A percentile compares a stretch with the other conserved stretches of the same genome.
These are phyloP conservation scores for Drosophila testacea DNA, from an alignment of 2,888 invertebrate species.

Conservation along the genomic window DNA sequence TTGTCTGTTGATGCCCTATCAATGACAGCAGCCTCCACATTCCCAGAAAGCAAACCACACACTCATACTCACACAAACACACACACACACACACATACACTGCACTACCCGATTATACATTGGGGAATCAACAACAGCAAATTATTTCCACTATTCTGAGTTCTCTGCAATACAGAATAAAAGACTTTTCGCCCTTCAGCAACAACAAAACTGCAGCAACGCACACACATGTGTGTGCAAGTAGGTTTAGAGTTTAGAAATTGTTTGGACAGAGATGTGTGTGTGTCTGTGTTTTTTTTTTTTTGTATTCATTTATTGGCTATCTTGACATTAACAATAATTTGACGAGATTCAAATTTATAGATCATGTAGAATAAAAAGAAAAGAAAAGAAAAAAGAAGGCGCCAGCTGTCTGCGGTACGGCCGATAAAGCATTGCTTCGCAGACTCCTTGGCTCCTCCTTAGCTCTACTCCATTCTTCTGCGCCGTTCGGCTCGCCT, in stretches of 20 bases:
- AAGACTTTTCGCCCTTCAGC: constrained; percentile 29
- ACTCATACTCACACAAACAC: constrained; percentile 1
- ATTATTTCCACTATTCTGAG: constrained; percentile 56
- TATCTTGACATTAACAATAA: no score
- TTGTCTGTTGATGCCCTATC: constrained; percentile 53
- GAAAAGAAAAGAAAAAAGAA: no score
- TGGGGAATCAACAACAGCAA: constrained; percentile 51
- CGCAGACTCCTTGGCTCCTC: no score
- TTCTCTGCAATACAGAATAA: constrained; percentile 26
- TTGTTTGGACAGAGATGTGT: neutral
- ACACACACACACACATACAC: constrained; percentile 5
- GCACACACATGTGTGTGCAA: constrained; percentile 20
- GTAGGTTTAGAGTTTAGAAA: constrained; percentile 16
- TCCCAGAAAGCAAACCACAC: constrained; percentile 2
- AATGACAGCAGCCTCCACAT: constrained; percentile 49
- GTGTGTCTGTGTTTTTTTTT: neutral
- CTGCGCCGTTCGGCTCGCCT: no score
- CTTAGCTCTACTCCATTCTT: no score
- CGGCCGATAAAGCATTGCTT: no score
- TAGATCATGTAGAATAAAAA: no score
- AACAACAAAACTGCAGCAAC: constrained; percentile 19
- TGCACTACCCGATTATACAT: constrained; percentile 17
- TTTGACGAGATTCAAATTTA: no score
- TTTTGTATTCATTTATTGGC: no score
- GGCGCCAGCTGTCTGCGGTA: no score